Percentiles rank a stretch among this genome's conserved stretches.
Evolutionary conservation across 2,797 vertebrate genomes (phyloP).

Genomic region (Eulemur coronatus): DNA sequence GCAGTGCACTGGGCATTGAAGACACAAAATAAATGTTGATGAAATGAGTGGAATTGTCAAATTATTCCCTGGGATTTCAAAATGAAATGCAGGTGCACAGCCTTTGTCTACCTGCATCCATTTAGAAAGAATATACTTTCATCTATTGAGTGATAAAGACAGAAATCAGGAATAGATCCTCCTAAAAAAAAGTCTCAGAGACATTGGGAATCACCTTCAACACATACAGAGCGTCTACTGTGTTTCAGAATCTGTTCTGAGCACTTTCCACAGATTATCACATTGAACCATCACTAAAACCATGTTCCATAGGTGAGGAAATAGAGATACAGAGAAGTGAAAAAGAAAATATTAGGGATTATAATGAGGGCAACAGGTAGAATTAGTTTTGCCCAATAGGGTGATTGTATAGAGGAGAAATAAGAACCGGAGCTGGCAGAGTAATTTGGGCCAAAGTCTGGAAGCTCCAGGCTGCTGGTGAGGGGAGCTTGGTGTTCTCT

Average conservation of each 20-base stretch:
- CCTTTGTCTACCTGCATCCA: not conserved
- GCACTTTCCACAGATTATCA: not conserved
- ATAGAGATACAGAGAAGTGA: not conserved
- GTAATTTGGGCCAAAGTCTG: not conserved
- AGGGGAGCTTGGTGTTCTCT: not conserved
- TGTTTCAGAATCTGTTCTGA: not conserved
- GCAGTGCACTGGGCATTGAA: fast-evolving
- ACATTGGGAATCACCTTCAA: not conserved
- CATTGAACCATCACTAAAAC: not conserved
- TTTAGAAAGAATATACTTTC: not conserved
- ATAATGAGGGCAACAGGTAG: not conserved
- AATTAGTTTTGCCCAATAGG: not conserved
- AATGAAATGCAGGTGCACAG: not conserved
- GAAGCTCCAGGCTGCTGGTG: not conserved
- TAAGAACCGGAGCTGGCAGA: not conserved
- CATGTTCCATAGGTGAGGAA: not conserved
- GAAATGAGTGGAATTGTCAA: not conserved
- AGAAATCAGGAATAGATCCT: not conserved
- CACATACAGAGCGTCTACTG: fast-evolving
- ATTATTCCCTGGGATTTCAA: not conserved
- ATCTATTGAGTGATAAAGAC: not conserved
- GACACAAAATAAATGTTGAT: not conserved
- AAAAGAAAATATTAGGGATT: not conserved
- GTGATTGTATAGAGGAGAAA: not conserved
- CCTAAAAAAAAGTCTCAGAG: not conserved